Conservation (phyloP, 2,113 vertebrate species). For the Calidris pygmaea region DNA sequence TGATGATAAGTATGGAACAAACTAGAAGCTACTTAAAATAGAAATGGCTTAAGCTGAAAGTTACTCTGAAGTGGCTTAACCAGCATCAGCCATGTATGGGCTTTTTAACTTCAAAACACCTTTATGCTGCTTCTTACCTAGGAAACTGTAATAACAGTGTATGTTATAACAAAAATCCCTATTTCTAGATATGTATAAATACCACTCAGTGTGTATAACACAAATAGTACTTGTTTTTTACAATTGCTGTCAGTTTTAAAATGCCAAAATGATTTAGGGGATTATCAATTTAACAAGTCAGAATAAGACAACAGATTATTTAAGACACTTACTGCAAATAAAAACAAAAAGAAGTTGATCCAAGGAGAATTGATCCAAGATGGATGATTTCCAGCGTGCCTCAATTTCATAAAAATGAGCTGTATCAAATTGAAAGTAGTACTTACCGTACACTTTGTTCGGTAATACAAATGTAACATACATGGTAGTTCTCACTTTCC, state of each 20-base stretch:
- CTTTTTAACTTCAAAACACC: background rate
- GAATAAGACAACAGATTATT: background rate
- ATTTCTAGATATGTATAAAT: background rate
- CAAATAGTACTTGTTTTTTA: background rate
- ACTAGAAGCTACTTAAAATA: background rate
- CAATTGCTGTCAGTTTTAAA: background rate
- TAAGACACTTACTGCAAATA: background rate
- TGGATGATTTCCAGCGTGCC: background rate
- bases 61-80: background rate
- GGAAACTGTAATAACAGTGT: background rate
- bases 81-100: background rate
- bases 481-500: background rate
- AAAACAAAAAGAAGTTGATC: background rate
- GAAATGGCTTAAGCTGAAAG: background rate
- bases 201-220: background rate
- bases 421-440: background rate
- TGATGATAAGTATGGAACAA: background rate
- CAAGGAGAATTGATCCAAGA: background rate
- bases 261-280: background rate
- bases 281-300: background rate
- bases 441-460: background rate
- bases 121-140: background rate
- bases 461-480: background rate
- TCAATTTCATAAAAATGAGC: background rate
- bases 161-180: accelerated